Evolutionary conservation across 2,113 vertebrate genomes (phyloP).

Genomic region (Herpailurus yagouaroundi): DNA sequence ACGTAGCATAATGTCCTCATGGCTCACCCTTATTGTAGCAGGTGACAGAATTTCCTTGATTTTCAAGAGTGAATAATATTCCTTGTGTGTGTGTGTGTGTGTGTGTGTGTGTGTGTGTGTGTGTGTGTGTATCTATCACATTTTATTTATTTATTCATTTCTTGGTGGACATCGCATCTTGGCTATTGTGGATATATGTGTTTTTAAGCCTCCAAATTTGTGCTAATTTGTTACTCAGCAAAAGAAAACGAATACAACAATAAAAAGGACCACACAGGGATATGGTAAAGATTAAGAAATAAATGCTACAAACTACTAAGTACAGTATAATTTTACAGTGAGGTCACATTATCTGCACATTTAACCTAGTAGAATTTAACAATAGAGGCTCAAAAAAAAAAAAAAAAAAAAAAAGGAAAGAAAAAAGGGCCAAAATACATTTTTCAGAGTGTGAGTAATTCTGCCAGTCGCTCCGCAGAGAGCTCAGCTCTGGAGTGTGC

Average conservation of each 20-base stretch:
- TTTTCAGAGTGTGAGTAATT: not conserved
- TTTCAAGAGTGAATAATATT: not conserved
- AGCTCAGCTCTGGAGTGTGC: not conserved
- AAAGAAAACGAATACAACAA: not conserved
- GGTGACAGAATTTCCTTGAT: not conserved
- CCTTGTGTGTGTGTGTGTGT: not conserved
- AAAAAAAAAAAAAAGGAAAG: not conserved
- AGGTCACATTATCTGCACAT: not conserved
- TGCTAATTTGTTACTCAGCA: not conserved
- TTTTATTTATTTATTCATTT: not conserved
- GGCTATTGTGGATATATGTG: not conserved
- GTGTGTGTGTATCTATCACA: not conserved
- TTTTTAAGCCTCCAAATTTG: not conserved
- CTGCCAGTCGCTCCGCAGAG: too few species aligned
- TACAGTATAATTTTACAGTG: not conserved
- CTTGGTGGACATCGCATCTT: not conserved
- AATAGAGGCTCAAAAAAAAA: not conserved
- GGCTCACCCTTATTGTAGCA: too few species aligned
- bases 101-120: not conserved
- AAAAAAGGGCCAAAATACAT: not conserved
- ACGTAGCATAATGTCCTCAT: not conserved
- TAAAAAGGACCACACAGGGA: too few species aligned
- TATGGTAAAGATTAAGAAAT: not conserved
- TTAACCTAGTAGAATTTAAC: not conserved
- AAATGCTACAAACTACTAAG: not conserved